These are phyloP conservation scores for Sceloporus undulatus DNA, from an alignment of 2,113 vertebrate genomes.

Conservation along the genomic window DNA sequence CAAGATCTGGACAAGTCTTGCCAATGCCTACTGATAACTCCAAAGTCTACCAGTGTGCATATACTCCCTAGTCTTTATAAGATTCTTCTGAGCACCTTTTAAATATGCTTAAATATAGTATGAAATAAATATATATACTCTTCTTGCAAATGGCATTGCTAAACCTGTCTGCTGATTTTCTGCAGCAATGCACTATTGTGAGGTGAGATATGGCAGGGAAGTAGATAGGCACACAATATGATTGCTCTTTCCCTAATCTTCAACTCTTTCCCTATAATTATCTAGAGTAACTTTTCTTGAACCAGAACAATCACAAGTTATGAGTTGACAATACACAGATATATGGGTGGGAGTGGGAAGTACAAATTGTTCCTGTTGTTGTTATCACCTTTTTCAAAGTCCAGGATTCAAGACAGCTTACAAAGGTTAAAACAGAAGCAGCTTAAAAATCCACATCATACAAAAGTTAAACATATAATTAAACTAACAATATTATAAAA, in stretches of 20 bases:
- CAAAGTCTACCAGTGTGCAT: neutral
- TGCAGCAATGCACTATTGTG: neutral
- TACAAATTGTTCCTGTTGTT: too few species aligned
- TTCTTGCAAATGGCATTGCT: neutral
- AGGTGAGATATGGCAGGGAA: neutral
- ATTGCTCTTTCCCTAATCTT: neutral
- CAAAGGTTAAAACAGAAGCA: too few species aligned
- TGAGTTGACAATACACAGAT: too few species aligned
- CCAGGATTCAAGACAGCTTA: too few species aligned
- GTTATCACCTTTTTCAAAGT: too few species aligned
- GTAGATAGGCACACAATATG: too few species aligned
- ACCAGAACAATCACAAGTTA: neutral
- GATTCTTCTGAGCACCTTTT: neutral
- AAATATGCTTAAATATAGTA: neutral
- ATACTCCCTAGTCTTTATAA: neutral
- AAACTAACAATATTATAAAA: too few species aligned
- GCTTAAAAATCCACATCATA: too few species aligned
- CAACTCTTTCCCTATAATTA: neutral
- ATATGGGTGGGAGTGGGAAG: too few species aligned
- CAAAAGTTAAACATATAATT: too few species aligned
- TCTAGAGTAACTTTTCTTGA: neutral
- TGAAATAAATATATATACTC: neutral
- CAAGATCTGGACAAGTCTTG: too few species aligned
- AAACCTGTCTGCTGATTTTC: neutral
- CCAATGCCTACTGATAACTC: neutral